Conservation (phyloP, 2,113 vertebrate genomes). For the Promerops cafer region DNA sequence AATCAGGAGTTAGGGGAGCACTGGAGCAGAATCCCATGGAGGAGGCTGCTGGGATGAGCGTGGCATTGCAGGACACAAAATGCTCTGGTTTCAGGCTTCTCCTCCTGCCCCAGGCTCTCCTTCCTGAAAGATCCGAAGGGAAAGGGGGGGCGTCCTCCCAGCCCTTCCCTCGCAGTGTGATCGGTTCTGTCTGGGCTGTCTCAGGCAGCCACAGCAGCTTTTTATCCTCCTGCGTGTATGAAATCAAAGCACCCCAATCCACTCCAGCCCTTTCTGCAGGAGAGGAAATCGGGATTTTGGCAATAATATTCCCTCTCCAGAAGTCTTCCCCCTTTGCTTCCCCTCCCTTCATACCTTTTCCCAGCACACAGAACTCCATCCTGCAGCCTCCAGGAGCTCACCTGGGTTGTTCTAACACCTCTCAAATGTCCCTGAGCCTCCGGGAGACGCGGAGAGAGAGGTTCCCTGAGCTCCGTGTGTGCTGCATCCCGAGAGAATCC, state of each 20-base stretch:
- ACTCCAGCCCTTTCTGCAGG: neutral
- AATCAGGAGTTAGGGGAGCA: accelerated
- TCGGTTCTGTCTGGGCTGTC: neutral
- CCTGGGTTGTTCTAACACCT: accelerated
- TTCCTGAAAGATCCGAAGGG: too few species aligned
- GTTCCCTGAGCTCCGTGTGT: accelerated
- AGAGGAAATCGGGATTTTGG: neutral
- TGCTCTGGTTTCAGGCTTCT: neutral
- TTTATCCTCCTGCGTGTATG: accelerated
- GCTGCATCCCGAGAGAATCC: neutral
- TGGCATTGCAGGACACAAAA: accelerated
- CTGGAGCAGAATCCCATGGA: neutral
- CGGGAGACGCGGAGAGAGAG: accelerated
- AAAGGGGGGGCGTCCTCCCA: neutral
- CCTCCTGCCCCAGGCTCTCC: accelerated
- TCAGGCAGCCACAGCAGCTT: neutral
- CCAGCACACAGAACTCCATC: accelerated
- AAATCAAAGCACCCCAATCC: accelerated
- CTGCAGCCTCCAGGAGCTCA: neutral
- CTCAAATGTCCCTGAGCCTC: accelerated
- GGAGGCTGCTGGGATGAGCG: neutral
- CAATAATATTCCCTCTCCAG: accelerated
- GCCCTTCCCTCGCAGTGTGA: accelerated
- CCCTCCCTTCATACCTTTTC: too few species aligned
- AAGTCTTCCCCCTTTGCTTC: neutral